Base-by-base conservation (phyloP, 2,113 vertebrate species). In the Aplodontia rufa region DNA sequence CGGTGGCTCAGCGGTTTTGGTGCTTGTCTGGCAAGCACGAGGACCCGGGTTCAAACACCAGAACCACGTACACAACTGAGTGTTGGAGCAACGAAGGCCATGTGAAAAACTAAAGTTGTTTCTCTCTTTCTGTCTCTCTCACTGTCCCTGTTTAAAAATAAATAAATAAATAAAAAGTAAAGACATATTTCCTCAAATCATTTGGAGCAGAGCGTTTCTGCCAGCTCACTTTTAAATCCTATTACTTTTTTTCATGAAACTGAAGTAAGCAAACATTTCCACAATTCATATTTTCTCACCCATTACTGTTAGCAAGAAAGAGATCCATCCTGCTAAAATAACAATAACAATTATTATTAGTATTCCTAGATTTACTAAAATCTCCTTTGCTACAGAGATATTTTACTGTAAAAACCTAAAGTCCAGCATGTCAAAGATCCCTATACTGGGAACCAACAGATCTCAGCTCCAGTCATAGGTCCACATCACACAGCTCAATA, bases 241-340 rank as follows among this genome's bases (percentile, higher is more conserved):
- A 17, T 37, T 35, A 11, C 28, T 49, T 87, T 45, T 66, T 17
- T 55, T 45, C 71, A 51, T 20, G 24, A 35, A 83, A 74, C 7
- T 14, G 30, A 87, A 19, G 4, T 13, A 74, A 58, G 53, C 28
- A 74, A 40, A 76, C 28, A 69, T 79, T 7, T 71, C n/a, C 35
- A 80, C 1, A 16, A 91, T 60, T 62, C 76, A 51, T 40, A 64
- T 45, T 87, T 84, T 60, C 60, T 30, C 81, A 40, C 62, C 28
- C 37, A 64, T 79, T 51, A 64, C 45, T 91, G 91, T 94, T 64
- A 96, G 69, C 75, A 93, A 58, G 94, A 89, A 91, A 78, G 45
- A 75, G 42, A 91, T 11, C 30, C 17, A 62, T 35, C 24, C 30
- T 19, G 16, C 28, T 45, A 82, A 69, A 47, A 45, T 62, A 81